A percentile compares a stretch with the other conserved stretches of the same genome.
Conservation (phyloP, 2,888 invertebrate species). For the Eustalomyia histrio region DNA sequence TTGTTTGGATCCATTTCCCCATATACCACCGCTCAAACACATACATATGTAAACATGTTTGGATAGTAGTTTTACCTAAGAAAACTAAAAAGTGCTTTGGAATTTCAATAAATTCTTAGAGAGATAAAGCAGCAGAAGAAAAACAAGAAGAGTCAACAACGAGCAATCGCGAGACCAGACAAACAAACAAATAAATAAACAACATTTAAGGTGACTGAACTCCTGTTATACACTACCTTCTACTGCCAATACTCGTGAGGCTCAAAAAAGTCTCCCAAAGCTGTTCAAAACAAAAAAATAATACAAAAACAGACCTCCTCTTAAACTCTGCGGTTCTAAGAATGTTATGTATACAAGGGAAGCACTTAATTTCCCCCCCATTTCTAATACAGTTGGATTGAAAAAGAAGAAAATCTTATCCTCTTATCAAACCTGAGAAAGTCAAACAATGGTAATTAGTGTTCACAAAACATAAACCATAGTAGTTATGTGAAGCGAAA, state of each 20-base stretch:
- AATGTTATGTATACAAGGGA: background rate
- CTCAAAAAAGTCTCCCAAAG: slow-evolving; percentile 5
- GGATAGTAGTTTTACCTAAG: slow-evolving; percentile 24
- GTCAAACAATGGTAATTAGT: too few species aligned
- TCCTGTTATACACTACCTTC: slow-evolving; percentile 14
- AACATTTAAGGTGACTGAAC: slow-evolving; percentile 61
- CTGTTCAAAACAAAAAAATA: too few species aligned
- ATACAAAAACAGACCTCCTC: background rate
- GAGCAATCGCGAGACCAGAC: slow-evolving; percentile 48
- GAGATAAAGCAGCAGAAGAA: slow-evolving; percentile 50
- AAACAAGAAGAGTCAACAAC: slow-evolving; percentile 9
- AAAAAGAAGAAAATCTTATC: too few species aligned
- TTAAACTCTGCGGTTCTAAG: background rate
- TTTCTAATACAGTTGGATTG: too few species aligned
- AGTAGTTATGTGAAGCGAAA: too few species aligned
- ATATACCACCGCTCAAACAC: background rate
- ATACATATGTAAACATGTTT: slow-evolving; percentile 6
- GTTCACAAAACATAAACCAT: too few species aligned
- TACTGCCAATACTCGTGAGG: slow-evolving; percentile 8
- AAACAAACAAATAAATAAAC: slow-evolving; percentile 43
- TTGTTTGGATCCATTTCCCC: background rate
- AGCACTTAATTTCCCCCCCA: too few species aligned
- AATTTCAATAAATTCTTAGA: slow-evolving; percentile 61
- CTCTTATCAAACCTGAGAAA: too few species aligned
- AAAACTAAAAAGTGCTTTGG: slow-evolving; percentile 57